These are phyloP conservation scores for Drosophila borealis DNA, from an alignment of 2,888 invertebrate species.

Conservation along the genomic window DNA sequence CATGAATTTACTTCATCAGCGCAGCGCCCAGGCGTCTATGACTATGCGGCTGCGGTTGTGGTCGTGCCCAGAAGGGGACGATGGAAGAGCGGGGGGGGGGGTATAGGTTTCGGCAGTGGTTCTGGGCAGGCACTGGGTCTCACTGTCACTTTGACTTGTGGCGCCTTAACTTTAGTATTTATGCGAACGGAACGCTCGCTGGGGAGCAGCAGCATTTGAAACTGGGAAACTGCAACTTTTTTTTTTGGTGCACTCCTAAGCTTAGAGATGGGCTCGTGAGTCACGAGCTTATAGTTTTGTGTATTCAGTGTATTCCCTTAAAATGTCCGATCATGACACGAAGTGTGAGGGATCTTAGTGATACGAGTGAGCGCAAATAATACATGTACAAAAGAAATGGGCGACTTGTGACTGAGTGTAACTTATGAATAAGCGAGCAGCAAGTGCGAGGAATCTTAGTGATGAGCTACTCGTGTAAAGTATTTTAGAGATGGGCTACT, in stretches of 20 bases:
- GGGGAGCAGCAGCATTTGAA: slow-evolving; percentile 20
- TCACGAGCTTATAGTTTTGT: not conserved
- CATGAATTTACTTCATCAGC: slow-evolving; percentile 63
- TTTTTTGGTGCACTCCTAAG: slow-evolving; percentile 1
- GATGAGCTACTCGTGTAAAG: no score
- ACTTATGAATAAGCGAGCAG: no score
- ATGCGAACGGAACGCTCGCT: slow-evolving; percentile 31
- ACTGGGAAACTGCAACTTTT: slow-evolving; percentile 39
- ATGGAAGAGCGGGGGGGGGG: no score
- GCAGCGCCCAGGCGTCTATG: slow-evolving; percentile 16
- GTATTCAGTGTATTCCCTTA: no score
- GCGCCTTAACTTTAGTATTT: slow-evolving; percentile 47
- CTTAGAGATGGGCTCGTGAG: slow-evolving; percentile 16
- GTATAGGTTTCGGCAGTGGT: not conserved
- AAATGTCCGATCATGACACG: not conserved
- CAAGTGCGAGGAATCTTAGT: no score
- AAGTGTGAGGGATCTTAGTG: not conserved
- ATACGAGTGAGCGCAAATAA: not conserved
- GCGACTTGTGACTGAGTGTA: no score
- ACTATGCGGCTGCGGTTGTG: slow-evolving; percentile 28
- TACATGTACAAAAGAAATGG: no score
- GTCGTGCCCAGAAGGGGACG: not conserved
- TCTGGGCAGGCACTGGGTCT: not conserved
- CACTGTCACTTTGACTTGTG: slow-evolving; percentile 24
- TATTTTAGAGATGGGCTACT: no score